Base-by-base conservation (phyloP, 1,140 invertebrate species). In the Zaprionus inermis region DNA sequence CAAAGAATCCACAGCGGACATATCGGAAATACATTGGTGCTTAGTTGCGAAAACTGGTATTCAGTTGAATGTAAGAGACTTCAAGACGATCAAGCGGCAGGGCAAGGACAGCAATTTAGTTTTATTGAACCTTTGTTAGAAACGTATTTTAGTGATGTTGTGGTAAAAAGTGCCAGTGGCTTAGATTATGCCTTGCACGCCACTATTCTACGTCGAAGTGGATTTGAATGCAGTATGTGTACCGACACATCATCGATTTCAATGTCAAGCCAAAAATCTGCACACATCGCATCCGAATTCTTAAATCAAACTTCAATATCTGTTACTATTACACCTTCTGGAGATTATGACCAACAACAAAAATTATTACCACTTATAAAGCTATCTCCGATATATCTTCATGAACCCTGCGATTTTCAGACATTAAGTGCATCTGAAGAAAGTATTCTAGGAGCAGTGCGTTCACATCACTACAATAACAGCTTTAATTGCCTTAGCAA, bases 11-110 rank as follows among this genome's bases (percentile, higher is more conserved):
- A n/a, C n/a, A n/a, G n/a, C n/a, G n/a, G n/a, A n/a, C n/a, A n/a
- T n/a, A n/a, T n/a, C n/a, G n/a, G n/a, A n/a, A 94, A 95, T 75
- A 91, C 92, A 3, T 93, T 95, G 85, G 82, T 94, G 52, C 88
- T 95, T 24, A 94, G 93, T 5, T 95, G 95, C 91, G 94, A 95
- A 75, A 93, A 93, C 20, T 95, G 95, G 93, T 95, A 94, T 92
- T 93, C 94, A 59, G 88, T 95, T 51, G 93, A 95, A 72, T 95
- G 95, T 85, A 94, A 94, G 65, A 92, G 94, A 76, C 91, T 95
- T 67, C 89, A 79, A 74, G 92, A 92, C 16, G 88, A 92, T 41
- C 82, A 90, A 38, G 86, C 89, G 5, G 79, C 93, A 34, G 93
- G 94, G 3, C 83, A 90, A 38, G 86, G 90, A 57, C 75, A 79